A percentile compares a stretch with the other conserved stretches of the same genome.
Evolutionary conservation across 2,113 vertebrate genomes (phyloP).

Genomic region (Ceyx cyanopectus): DNA sequence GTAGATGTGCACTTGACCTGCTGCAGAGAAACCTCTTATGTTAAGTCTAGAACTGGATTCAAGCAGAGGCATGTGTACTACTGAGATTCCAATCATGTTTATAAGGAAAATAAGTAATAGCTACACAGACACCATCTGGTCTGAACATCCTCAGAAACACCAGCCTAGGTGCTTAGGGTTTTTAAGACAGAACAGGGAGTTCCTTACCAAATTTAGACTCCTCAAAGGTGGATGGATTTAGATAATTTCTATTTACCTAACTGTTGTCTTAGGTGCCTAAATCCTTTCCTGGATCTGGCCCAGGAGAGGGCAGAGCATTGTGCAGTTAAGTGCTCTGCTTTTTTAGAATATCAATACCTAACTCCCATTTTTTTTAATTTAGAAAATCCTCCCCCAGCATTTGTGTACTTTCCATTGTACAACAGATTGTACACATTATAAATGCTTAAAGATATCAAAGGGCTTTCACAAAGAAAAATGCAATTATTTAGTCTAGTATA

Average conservation of each 20-base stretch:
- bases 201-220: not conserved
- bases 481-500: not conserved
- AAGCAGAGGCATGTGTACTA: not conserved
- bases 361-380: constrained; percentile 12
- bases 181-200: not conserved
- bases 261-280: constrained; percentile 15
- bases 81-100: not conserved
- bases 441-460: constrained; percentile 6
- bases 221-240: not conserved
- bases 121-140: not conserved
- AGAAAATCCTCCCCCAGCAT: not conserved
- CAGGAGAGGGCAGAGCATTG: not conserved
- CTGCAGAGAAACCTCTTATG: not conserved
- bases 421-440: constrained; percentile 2
- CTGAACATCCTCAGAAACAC: not conserved
- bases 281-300: constrained; percentile 37
- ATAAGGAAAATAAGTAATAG: not conserved
- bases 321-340: constrained; percentile 55
- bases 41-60: not conserved
- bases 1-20: not conserved
- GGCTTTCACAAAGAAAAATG: not conserved
- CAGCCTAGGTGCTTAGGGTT: not conserved
- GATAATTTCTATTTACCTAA: not conserved
- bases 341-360: constrained; percentile 58
- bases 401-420: not conserved